Percentiles rank a stretch among this genome's conserved stretches.
Evolutionary conservation across 1,140 invertebrate genomes (phyloP).

Genomic region (Formica exsecta): DNA sequence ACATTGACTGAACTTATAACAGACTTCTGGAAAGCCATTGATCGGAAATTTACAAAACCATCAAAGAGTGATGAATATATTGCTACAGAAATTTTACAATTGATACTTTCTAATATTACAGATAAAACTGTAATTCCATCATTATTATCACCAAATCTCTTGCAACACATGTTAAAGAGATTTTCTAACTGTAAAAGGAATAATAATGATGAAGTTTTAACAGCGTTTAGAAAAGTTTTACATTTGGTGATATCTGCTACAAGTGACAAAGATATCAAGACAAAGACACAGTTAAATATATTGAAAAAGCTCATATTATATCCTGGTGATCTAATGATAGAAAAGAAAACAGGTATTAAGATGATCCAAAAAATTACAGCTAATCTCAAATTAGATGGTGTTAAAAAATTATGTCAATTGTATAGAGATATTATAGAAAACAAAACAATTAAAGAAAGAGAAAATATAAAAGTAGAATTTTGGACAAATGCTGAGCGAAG

Average conservation of each 20-base stretch:
- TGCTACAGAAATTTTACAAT: constrained; percentile 86
- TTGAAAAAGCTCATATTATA: constrained; percentile 89
- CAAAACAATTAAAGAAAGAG: constrained; percentile 84
- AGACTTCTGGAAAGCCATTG: constrained; percentile 88
- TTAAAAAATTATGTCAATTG: constrained; percentile 88
- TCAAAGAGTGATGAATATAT: constrained; percentile 88
- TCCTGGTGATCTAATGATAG: constrained; percentile 90
- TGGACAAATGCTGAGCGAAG: constrained; percentile 90
- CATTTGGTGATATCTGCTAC: constrained; percentile 86
- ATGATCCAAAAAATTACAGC: constrained; percentile 88
- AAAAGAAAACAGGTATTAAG: constrained; percentile 90
- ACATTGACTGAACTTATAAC: constrained; percentile 84
- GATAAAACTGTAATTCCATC: constrained; percentile 86
- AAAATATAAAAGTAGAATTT: constrained; percentile 84
- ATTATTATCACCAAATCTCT: constrained; percentile 87
- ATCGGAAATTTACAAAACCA: constrained; percentile 87
- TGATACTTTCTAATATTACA: constrained; percentile 86
- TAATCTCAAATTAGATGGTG: constrained; percentile 87
- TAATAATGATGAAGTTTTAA: constrained; percentile 84
- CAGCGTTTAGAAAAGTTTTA: constrained; percentile 86
- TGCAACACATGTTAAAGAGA: constrained; percentile 87
- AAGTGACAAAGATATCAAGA: constrained; percentile 85
- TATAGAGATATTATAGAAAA: constrained; percentile 88
- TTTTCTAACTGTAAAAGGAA: constrained; percentile 86
- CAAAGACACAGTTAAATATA: constrained; percentile 87